Evolutionary conservation across 2,888 invertebrate genomes (phyloP).

Genomic region (Taenaris catops): DNA sequence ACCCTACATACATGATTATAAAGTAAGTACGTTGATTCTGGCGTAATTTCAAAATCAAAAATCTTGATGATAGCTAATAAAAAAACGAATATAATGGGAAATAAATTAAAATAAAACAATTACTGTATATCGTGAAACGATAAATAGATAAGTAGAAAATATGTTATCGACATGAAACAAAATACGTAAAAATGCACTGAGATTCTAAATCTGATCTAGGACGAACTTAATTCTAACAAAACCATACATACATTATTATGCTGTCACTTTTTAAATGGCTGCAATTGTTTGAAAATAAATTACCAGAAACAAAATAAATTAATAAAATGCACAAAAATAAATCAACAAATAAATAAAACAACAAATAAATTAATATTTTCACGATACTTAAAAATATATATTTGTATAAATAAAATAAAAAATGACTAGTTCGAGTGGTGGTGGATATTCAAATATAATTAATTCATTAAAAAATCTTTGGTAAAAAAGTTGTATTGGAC

Average conservation of each 20-base stretch:
- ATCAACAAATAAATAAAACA: no score
- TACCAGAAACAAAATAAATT: conserved; percentile 4
- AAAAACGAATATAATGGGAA: neutral
- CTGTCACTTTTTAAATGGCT: conserved; percentile 31
- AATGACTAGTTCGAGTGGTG: conserved; percentile 65
- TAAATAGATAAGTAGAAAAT: conserved; percentile 22
- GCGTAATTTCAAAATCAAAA: no score
- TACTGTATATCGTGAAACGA: neutral
- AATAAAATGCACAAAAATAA: no score
- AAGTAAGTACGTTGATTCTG: no score
- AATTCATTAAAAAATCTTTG: conserved; percentile 44
- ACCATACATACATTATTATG: conserved; percentile 53
- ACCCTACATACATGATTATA: no score
- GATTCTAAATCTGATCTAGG: conserved; percentile 56
- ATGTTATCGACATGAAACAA: conserved; percentile 26
- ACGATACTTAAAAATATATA: conserved; percentile 14
- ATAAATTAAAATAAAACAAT: neutral
- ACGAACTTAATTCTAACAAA: conserved; percentile 35
- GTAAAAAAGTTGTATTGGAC: conserved; percentile 31
- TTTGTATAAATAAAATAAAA: conserved; percentile 17
- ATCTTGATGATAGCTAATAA: neutral
- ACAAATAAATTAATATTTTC: no score
- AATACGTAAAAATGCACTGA: conserved; percentile 39
- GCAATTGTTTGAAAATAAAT: no score
- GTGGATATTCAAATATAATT: conserved; percentile 26